Evolutionary conservation across 2,797 vertebrate genomes (phyloP), one percentile per base, ranked within the genome.

Genomic region (Spondyliosoma cantharus): DNA sequence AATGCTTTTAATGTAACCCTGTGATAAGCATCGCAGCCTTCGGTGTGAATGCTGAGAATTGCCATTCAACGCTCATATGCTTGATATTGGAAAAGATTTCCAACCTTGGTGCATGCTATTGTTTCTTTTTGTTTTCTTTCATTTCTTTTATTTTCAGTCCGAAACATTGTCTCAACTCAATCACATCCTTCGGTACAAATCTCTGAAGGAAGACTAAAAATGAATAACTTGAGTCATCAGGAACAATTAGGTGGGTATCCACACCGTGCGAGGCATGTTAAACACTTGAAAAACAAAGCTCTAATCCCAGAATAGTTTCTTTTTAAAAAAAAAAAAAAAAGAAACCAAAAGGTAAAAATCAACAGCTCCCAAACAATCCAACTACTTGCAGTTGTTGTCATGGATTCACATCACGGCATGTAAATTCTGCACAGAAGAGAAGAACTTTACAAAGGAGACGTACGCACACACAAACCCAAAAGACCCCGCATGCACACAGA

Each of bases 371-470:
- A 43, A 24, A 52, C 3, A 46, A 25, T 46, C 20, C n/a, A 37
- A n/a, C 32, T 48, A 2, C 6, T 0, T 53, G 3, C 6, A 0
- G 9, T 17, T 6, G 16, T 29, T 2, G 0, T 53, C 22, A n/a
- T 25, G 5, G 13, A 5, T 29, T 37, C 22, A 25, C 17, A 59
- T 37, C 19, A 25, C 17, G 52, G 60, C 14, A 22, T 50, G 19
- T 5, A 12, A 7, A 52, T 54, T 12, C 43, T 1, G 12, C 43
- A 25, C 17, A 63, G 45, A 46, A 46, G 22, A 20, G 14, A 2
- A 29, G 9, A 43, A 0, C 1, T 62, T 67, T 27, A 6, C 50
- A 57, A 68, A 70, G 19, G 58, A 50, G 8, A 9, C 8, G 8
- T 37, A 37, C 24, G 16, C 14, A 22, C 37, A 46, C 5, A 61